Percentiles rank a stretch among this genome's conserved stretches.
Evolutionary conservation across 1,140 invertebrate genomes (phyloP).

Genomic region (Rhopalosiphum maidis): DNA sequence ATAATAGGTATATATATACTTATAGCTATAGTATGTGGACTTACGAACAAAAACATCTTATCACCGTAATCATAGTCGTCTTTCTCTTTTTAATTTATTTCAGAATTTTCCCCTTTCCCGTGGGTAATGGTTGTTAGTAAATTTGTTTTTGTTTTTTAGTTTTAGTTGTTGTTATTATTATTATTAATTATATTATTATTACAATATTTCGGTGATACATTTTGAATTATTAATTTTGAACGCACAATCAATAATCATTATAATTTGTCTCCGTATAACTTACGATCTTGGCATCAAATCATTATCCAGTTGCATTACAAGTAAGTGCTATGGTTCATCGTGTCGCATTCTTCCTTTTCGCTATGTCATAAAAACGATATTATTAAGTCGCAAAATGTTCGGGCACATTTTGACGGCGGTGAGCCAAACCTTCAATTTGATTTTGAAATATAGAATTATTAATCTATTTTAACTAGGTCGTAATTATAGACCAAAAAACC

Average conservation of each 20-base stretch:
- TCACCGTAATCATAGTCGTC: conserved; percentile 13
- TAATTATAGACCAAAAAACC: not conserved
- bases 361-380: conserved; percentile 12
- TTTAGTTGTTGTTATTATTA: conserved; percentile 31
- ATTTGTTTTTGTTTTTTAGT: conserved; percentile 51
- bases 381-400: conserved; percentile 40
- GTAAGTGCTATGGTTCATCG: conserved; percentile 36
- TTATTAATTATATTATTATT: not conserved
- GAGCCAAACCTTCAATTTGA: conserved; percentile 35
- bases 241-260: not conserved
- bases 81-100: conserved; percentile 17
- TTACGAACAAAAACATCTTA: conserved; percentile 45
- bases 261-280: not conserved
- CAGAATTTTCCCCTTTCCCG: not conserved
- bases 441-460: conserved; percentile 34
- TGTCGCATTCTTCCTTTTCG: not conserved
- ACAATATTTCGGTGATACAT: not conserved
- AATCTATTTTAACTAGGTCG: not conserved
- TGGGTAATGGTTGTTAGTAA: conserved; percentile 30
- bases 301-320: not conserved
- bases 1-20: no score
- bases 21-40: not conserved
- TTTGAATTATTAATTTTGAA: not conserved
- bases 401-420: not conserved
- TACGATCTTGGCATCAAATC: not conserved